A percentile compares a stretch with the other conserved stretches of the same genome.
Conservation (phyloP, 2,888 invertebrate genomes). For the Athripsodes cinereus region DNA sequence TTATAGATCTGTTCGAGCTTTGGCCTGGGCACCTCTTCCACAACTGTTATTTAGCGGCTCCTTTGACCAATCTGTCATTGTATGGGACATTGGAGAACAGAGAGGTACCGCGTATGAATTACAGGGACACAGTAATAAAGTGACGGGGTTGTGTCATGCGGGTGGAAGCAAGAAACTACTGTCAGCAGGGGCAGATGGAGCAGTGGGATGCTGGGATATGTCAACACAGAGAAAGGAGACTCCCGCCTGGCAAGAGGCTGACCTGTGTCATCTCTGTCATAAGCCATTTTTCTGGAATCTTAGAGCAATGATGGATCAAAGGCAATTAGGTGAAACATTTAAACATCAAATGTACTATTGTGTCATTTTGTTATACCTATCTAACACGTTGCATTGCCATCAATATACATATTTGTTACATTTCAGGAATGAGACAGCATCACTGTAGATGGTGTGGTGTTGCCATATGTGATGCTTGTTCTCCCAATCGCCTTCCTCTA, state of each 20-base stretch:
- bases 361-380: too few species aligned
- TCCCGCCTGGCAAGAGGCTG: slow-evolving; percentile 92
- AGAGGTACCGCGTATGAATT: slow-evolving; percentile 96
- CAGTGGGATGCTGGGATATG: slow-evolving; percentile 95
- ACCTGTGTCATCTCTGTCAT: slow-evolving; percentile 89
- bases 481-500: slow-evolving; percentile 79
- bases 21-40: slow-evolving; percentile 89
- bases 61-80: slow-evolving; percentile 91
- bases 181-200: slow-evolving; percentile 88
- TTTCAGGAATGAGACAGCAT: slow-evolving; percentile 84
- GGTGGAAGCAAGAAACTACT: slow-evolving; percentile 72
- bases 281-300: slow-evolving; percentile 99
- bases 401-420: too few species aligned
- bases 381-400: too few species aligned
- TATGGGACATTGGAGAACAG: slow-evolving; percentile 98
- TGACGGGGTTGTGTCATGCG: slow-evolving; percentile 83
- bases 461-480: slow-evolving; percentile 92
- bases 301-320: slow-evolving; percentile 96
- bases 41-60: slow-evolving; percentile 94
- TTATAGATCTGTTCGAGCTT: slow-evolving; percentile 69
- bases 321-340: slow-evolving; percentile 69
- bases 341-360: too few species aligned
- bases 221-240: slow-evolving; percentile 82
- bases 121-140: slow-evolving; percentile 91
- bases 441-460: slow-evolving; percentile 92